Base-by-base conservation (phyloP, 2,797 vertebrate genomes). In the Chaetophractus vellerosus region DNA sequence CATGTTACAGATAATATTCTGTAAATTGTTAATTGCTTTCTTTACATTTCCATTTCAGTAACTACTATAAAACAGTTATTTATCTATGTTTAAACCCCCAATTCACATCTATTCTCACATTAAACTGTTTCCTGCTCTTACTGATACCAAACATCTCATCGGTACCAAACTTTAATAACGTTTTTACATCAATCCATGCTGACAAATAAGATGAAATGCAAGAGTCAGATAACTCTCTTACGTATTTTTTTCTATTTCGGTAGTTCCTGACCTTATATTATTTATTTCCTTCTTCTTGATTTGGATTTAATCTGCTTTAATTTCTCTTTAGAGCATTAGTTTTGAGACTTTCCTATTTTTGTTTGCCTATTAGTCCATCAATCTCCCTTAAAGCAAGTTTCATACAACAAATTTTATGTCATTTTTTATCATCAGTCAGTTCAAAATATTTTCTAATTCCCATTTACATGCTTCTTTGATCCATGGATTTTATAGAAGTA, bases 171-270 rank as follows among this genome's bases (percentile, higher is more conserved):
- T 97, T 98, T 98, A 98, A 97, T 98, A 94, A 98, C 98, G 97
- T 97, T 98, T 98, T 98, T 97, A 98, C 80, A 97, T 96, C 97
- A 98, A 97, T 98, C 97, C 98, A 98, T 99, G 98, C 98, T 98
- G 98, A 98, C 98, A 98, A 98, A 92, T 97, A 98, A 98, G 97
- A 98, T 96, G 97, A 97, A 98, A 98, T 97, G 98, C 97, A 98
- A 97, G 95, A 97, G 95, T 98, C 97, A 97, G 97, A 98, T 98
- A 97, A 98, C 2, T 16, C 50, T 52, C 50, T 61, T 61, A 80
- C 4, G 36, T 15, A 84, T 88, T 92, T 85, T 45, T 88, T 92
- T 93, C 75, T 75, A 28, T 50, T 74, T 80, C 7, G 41, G 4
- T 81, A 45, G 68, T 81, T 93, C 92, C 38, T 79, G 76, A 69